phyloP scores from a whole-genome alignment of 2,113 vertebrate genomes.

The Anser cygnoides region DNA sequence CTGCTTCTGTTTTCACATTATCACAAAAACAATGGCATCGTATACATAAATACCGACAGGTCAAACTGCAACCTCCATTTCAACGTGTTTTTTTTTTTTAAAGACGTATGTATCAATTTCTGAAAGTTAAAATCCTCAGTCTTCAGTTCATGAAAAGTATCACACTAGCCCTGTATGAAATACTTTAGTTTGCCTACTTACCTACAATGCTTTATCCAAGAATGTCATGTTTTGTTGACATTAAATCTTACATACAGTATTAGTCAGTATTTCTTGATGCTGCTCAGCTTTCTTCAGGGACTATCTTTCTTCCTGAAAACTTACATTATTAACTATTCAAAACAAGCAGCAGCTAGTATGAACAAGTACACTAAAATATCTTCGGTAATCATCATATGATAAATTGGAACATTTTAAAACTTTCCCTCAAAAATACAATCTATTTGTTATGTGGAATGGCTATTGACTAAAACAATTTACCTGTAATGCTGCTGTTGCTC shows the following conservation, averaged over 20 bases:
- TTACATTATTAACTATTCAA: neutral
- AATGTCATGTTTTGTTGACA: neutral
- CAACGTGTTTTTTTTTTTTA: neutral
- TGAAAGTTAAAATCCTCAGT: neutral
- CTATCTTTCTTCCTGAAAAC: neutral
- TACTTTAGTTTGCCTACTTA: neutral
- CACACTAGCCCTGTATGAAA: neutral
- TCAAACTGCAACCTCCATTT: neutral
- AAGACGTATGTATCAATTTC: neutral
- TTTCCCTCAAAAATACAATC: neutral
- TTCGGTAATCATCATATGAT: constrained; percentile 22
- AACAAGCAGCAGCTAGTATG: neutral
- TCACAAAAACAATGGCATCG: neutral
- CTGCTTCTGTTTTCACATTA: neutral
- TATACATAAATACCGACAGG: neutral
- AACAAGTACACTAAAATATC: neutral
- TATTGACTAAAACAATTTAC: constrained; percentile 53
- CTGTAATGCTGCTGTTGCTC: neutral
- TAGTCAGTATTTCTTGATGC: neutral
- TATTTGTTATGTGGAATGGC: constrained; percentile 8
- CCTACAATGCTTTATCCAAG: neutral
- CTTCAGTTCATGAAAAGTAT: neutral
- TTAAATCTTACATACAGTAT: neutral
- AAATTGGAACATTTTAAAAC: constrained; percentile 22
- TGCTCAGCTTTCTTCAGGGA: neutral